Base-by-base conservation (phyloP, 1,140 invertebrate genomes). In the Sitophilus oryzae region DNA sequence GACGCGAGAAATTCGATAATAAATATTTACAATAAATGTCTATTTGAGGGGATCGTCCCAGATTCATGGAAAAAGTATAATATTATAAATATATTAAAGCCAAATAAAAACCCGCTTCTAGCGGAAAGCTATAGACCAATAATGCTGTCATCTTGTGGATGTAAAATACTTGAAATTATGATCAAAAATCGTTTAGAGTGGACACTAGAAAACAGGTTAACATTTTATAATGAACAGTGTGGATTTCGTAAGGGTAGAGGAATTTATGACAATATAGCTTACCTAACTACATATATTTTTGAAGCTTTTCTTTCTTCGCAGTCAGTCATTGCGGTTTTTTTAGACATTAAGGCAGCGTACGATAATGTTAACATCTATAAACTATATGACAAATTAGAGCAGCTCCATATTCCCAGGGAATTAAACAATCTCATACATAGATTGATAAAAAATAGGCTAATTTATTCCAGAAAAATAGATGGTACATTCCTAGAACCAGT, bases 181-280 rank as follows among this genome's bases (percentile, higher is more conserved):
- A 43, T 56, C 10, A 56, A 56, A 45, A 56, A 44, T 3, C 20
- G 54, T 14, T 8, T 56, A 16, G 41, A 56, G 36, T 51, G 42
- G 46, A 2, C 11, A 23, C n/a, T 56, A 15, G 54, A 56, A 44
- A 42, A 51, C 9, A 43, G 18, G 14, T 5, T 14, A n/a, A 5
- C 11, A 3, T 55, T 55, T 15, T 2, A 2, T 6, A 23, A n/a
- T 14, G 20, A 15, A 1, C 46, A 44, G 23, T 35, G 14, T 15
- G 47, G 54, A 3, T 43, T 56, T 45, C 25, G 54, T n/a, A 56
- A 51, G n/a, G n/a, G n/a, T n/a, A n/a, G n/a, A n/a, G n/a, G n/a
- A n/a, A n/a, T n/a, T n/a, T n/a, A n/a, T n/a, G n/a, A 47, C n/a
- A n/a, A n/a, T n/a, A n/a, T n/a, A n/a, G n/a, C n/a, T n/a, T n/a